Conservation (phyloP, 2,797 vertebrate genomes). For the Hemitrygon akajei region DNA sequence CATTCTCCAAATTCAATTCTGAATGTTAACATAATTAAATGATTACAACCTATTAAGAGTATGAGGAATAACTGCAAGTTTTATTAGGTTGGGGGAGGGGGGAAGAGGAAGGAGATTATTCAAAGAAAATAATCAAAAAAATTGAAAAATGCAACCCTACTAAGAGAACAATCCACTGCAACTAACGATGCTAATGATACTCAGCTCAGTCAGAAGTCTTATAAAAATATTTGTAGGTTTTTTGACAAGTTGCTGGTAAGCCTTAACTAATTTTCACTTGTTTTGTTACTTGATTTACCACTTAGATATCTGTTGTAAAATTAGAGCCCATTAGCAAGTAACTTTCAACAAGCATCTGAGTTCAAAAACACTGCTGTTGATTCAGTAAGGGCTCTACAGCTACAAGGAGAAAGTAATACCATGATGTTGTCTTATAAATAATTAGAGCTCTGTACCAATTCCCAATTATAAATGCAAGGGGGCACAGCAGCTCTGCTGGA, state of each 20-base stretch:
- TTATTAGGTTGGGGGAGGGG: neutral
- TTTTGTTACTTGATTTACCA: no score
- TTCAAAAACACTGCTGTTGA: neutral
- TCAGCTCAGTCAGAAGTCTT: neutral
- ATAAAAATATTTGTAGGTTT: neutral
- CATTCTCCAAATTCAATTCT: neutral
- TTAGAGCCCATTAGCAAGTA: neutral
- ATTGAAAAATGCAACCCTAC: neutral
- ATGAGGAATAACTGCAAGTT: neutral
- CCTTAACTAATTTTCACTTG: neutral
- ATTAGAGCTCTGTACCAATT: neutral
- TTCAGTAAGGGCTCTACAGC: neutral
- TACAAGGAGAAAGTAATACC: neutral
- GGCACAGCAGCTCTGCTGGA: neutral
- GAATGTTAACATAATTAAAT: neutral
- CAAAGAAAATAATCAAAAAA: neutral
- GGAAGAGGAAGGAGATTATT: no score
- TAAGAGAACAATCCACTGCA: neutral
- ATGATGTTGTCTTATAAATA: neutral
- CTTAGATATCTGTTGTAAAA: neutral
- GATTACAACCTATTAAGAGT: neutral
- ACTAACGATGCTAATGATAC: neutral
- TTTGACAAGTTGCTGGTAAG: conserved; percentile 17
- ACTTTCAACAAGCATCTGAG: neutral
- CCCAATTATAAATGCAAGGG: neutral